These are phyloP conservation scores for Capricornis sumatraensis DNA, from an alignment of 2,113 vertebrate genomes.

Conservation along the genomic window DNA sequence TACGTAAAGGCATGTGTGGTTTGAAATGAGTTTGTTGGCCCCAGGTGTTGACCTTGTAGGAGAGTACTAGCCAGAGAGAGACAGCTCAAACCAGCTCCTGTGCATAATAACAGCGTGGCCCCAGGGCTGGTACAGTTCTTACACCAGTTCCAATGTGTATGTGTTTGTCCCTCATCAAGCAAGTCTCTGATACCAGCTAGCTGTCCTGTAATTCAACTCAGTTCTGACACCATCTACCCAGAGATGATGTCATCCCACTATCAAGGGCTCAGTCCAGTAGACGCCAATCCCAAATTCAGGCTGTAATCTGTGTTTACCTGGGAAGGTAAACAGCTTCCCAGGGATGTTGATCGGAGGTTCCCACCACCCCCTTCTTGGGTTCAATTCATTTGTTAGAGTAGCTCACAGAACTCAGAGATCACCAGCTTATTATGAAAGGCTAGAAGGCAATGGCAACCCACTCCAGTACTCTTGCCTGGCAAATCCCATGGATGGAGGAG, in stretches of 20 bases:
- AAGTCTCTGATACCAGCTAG: not conserved
- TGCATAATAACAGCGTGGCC: not conserved
- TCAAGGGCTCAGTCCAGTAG: not conserved
- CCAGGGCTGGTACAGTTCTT: not conserved
- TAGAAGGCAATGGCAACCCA: not conserved
- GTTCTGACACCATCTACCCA: not conserved
- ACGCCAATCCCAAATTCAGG: not conserved
- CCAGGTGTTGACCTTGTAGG: not conserved
- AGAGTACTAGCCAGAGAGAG: not conserved
- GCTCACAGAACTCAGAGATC: not conserved
- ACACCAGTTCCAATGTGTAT: not conserved
- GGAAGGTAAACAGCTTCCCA: not conserved
- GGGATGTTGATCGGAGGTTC: rapidly evolving
- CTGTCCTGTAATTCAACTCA: not conserved
- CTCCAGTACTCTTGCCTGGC: too few species aligned
- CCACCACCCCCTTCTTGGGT: not conserved
- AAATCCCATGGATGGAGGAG: too few species aligned
- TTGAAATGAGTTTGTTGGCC: not conserved
- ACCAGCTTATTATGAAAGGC: not conserved
- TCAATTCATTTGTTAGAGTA: not conserved
- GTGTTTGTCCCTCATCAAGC: not conserved
- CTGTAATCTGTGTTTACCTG: not conserved
- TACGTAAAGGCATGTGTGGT: not conserved
- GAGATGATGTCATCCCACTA: not conserved
- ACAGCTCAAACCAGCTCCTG: not conserved